These are phyloP conservation scores for Rhodophaea formosa DNA, from an alignment of 2,888 invertebrate species.

Conservation along the genomic window DNA sequence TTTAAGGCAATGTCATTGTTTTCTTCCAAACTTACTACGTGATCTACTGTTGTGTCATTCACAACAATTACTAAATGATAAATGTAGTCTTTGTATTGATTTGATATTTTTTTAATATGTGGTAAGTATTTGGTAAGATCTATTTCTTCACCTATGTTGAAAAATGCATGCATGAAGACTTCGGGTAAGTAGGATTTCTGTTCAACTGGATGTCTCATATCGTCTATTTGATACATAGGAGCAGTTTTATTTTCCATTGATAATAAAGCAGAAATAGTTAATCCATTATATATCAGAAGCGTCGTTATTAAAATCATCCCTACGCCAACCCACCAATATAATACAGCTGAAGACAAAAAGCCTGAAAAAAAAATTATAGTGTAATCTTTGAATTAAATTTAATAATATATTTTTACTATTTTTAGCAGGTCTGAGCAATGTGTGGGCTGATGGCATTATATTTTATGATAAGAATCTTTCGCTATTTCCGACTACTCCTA, in stretches of 20 bases:
- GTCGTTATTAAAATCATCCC: conserved; percentile 61
- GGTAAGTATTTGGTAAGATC: conserved; percentile 52
- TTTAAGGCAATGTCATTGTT: conserved; percentile 63
- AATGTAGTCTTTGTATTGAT: conserved; percentile 50
- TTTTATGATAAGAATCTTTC: no score
- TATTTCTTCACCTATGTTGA: conserved; percentile 41
- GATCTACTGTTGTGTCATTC: conserved; percentile 47
- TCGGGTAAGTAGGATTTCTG: conserved; percentile 31
- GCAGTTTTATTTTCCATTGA: conserved; percentile 34
- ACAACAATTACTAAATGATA: conserved; percentile 56
- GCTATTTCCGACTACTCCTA: no score
- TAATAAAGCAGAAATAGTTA: conserved; percentile 50
- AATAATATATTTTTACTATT: no score
- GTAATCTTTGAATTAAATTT: not conserved
- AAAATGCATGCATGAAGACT: conserved; percentile 62
- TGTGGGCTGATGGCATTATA: no score
- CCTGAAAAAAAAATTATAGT: conserved; percentile 49
- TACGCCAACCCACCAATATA: conserved; percentile 66
- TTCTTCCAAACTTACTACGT: conserved; percentile 44
- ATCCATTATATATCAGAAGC: conserved; percentile 61
- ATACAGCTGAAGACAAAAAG: conserved; percentile 59
- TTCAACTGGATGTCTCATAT: conserved; percentile 22
- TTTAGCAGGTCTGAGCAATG: no score
- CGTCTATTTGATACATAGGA: conserved; percentile 30
- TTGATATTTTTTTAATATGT: conserved; percentile 50